phyloP scores from a whole-genome alignment of 2,888 invertebrate genomes.

The Diaprepes abbreviatus region DNA sequence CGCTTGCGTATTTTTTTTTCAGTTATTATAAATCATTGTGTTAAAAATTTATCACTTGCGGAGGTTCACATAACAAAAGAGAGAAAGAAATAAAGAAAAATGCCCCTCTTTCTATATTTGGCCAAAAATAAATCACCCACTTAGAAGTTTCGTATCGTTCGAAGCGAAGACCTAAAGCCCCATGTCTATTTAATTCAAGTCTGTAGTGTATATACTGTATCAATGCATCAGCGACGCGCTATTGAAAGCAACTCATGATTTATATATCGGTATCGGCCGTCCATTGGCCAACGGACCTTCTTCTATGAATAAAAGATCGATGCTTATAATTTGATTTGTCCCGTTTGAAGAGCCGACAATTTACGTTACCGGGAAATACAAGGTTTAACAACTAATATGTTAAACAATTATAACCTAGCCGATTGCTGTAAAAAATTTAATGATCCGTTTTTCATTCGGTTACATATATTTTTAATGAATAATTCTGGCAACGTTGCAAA shows the following conservation, averaged over 20 bases:
- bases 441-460: too few species aligned
- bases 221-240: slow-evolving; percentile 17
- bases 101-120: slow-evolving; percentile 7
- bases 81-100: too few species aligned
- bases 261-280: slow-evolving; percentile 29
- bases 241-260: slow-evolving; percentile 41
- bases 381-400: too few species aligned
- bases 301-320: slow-evolving; percentile 45
- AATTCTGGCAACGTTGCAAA: too few species aligned
- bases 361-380: too few species aligned
- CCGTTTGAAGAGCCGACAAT: slow-evolving; percentile 7
- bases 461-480: too few species aligned
- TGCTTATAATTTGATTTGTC: slow-evolving; percentile 47
- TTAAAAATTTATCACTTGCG: too few species aligned
- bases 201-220: slow-evolving; percentile 19
- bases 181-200: slow-evolving; percentile 33
- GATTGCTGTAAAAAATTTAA: too few species aligned
- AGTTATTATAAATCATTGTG: too few species aligned
- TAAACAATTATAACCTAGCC: too few species aligned
- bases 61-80: too few species aligned
- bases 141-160: slow-evolving; percentile 15
- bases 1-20: too few species aligned
- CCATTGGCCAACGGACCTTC: slow-evolving; percentile 15
- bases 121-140: slow-evolving; percentile 30
- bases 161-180: slow-evolving; percentile 17